Evolutionary conservation across 2,113 vertebrate genomes (phyloP), one percentile per base, ranked within the genome.

Genomic region (Coturnix japonica): DNA sequence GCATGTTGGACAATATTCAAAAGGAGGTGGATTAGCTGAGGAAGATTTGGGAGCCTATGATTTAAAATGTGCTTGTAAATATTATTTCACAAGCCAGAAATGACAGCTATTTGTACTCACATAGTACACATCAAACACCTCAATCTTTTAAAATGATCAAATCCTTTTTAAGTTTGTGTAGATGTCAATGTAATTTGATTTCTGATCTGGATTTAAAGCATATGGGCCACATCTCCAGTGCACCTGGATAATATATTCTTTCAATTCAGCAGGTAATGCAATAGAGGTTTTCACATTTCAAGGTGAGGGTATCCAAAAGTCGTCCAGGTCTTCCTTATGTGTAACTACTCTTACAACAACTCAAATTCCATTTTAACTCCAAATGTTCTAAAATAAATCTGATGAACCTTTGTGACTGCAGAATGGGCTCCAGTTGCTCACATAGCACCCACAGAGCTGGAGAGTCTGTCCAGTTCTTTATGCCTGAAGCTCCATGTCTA

Each of bases 221-320:
- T 4, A 2, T 8, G 5, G 3, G 6, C 33, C n/a, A 33, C 3
- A 20, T 31, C 3, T 71, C 9, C 13, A 43, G 16, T 47, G 57
- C 63, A 39, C 56, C 64, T 60, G 5, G 39, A 41, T 41, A 12
- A 72, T 56, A 41, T 18, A 21, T 43, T 85, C 3, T 25, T 2
- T n/a, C 30, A 15, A 30, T 60, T 56, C 6, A 35, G 13, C 3
- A 4, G 4, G 1, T 67, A 75, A 46, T 3, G 1, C 4, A 4
- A 12, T 7, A 46, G 12, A 51, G 4, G 11, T 31, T n/a, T 7
- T 57, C 0, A 30, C 37, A 1, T 0, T 0, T 51, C 37, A 31
- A 65, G 3, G 53, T 61, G 30, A 8, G n/a, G 13, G 2, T 33
- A 7, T 37, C 15, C 2, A 64, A 56, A 56, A 44, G 13, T 33